phyloP scores from a whole-genome alignment of 2,888 invertebrate genomes.

The Microctonus hyperodae region DNA sequence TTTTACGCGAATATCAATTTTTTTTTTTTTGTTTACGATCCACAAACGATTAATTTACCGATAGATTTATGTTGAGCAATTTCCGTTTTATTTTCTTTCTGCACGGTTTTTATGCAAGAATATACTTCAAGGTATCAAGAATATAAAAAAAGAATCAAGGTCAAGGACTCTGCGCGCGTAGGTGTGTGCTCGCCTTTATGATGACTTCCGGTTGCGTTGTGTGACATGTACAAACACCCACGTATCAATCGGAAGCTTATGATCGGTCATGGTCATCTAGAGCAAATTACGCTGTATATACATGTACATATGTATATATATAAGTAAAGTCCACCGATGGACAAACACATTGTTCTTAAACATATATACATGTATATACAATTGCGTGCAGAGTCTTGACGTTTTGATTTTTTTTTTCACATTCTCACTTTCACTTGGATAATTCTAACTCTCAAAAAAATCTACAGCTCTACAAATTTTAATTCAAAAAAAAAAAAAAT shows the following conservation, averaged over 20 bases:
- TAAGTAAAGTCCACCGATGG: no score
- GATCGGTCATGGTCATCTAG: no score
- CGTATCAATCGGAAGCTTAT: slow-evolving; percentile 7
- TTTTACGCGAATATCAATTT: no score
- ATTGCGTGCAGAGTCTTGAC: slow-evolving; percentile 14
- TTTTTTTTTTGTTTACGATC: no score
- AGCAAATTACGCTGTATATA: no score
- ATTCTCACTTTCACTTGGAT: slow-evolving; percentile 10
- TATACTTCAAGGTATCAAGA: slow-evolving; percentile 26
- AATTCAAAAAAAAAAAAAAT: no score
- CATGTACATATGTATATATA: no score
- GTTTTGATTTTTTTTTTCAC: background rate
- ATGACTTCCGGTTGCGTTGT: background rate
- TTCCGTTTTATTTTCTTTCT: background rate
- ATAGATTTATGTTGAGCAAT: background rate
- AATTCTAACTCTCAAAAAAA: slow-evolving; percentile 17
- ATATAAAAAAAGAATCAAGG: slow-evolving; percentile 20
- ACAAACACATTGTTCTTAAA: no score
- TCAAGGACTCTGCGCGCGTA: slow-evolving; percentile 20
- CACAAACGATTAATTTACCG: no score
- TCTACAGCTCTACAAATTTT: slow-evolving; percentile 26
- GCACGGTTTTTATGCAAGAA: background rate
- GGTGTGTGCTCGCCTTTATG: background rate
- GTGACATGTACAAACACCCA: background rate
- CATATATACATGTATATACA: no score